Percentiles rank a stretch among this genome's conserved stretches.
These are phyloP conservation scores for Onychomys arenicola DNA, from an alignment of 2,797 vertebrate genomes.

Conservation along the genomic window DNA sequence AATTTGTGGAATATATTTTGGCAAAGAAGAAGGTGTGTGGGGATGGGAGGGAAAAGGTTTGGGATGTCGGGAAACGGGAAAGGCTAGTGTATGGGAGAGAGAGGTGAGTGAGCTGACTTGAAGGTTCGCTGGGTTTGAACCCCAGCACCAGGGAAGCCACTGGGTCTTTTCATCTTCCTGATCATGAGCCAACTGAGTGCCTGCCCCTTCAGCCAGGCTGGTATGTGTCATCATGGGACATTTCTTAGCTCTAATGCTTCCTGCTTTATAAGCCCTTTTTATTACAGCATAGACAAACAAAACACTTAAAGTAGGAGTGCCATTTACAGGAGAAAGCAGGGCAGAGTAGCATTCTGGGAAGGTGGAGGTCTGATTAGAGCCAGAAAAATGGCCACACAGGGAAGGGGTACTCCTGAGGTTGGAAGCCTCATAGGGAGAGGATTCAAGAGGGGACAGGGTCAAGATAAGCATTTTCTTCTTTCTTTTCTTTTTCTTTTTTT, in stretches of 20 bases:
- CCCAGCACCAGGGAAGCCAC: neutral
- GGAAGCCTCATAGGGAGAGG: neutral
- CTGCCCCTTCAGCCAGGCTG: conserved; percentile 44
- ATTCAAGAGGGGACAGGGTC: neutral
- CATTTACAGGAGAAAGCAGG: neutral
- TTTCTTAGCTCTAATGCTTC: conserved; percentile 56
- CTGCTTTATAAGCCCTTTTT: neutral
- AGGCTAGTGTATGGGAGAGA: neutral
- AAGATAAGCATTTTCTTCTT: neutral
- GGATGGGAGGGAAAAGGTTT: neutral
- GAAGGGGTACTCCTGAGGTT: no score
- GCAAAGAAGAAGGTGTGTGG: conserved; percentile 26
- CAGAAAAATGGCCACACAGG: neutral
- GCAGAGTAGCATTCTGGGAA: neutral
- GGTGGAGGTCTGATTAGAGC: neutral
- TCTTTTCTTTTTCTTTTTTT: neutral
- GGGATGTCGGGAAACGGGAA: neutral
- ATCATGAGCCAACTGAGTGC: neutral
- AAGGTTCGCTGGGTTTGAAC: neutral
- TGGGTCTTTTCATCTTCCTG: neutral
- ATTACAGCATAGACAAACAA: neutral
- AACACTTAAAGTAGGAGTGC: neutral
- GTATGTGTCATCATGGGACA: conserved; percentile 52
- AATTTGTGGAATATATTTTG: conserved; percentile 55
- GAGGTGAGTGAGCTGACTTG: neutral